These are phyloP conservation scores for Apodemia hepburni DNA, from an alignment of 2,888 invertebrate genomes.

Conservation along the genomic window DNA sequence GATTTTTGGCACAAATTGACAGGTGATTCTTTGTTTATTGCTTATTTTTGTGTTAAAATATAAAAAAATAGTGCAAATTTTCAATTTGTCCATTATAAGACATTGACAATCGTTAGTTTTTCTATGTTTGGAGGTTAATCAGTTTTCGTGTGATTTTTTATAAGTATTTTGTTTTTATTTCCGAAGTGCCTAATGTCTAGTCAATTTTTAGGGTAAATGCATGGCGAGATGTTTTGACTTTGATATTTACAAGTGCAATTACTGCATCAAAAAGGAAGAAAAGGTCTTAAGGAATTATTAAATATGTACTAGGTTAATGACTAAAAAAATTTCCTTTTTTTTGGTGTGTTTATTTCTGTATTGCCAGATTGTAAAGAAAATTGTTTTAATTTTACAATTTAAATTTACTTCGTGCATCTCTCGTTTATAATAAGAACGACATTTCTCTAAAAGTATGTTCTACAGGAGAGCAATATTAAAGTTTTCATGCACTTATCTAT, in stretches of 20 bases:
- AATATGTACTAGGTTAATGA: neutral
- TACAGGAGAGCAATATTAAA: no score
- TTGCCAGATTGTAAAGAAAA: no score
- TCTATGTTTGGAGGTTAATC: neutral
- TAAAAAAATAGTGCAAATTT: neutral
- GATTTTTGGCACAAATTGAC: neutral
- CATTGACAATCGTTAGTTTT: neutral
- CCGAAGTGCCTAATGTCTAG: constrained; percentile 14
- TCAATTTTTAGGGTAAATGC: constrained; percentile 7
- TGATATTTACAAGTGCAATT: neutral
- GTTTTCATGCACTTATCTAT: no score
- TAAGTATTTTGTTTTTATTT: neutral
- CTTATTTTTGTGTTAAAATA: neutral
- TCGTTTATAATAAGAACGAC: no score
- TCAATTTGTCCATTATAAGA: neutral
- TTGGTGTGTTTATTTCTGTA: no score
- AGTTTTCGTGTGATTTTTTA: constrained; percentile 10
- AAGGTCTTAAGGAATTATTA: neutral
- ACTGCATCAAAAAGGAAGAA: neutral
- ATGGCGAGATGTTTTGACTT: neutral
- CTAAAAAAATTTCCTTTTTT: no score
- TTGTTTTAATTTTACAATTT: no score
- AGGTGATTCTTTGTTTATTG: neutral
- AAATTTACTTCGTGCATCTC: no score
- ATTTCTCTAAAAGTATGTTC: no score